Conservation (phyloP, 1,140 invertebrate species). For the Halesus radiatus region DNA sequence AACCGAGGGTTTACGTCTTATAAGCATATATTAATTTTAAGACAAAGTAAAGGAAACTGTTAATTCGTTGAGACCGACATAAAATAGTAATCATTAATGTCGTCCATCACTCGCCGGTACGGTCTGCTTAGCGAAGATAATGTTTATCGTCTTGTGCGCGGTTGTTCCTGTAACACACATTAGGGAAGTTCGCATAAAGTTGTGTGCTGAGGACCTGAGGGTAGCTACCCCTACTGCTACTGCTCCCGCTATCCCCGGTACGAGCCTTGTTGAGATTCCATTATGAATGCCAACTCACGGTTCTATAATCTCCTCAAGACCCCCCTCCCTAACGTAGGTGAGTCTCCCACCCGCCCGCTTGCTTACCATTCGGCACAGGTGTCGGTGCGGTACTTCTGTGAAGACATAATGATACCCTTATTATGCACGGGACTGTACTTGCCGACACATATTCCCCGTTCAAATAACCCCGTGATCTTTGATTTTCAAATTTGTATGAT, state of each 20-base stretch:
- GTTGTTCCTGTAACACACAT: constrained; percentile 27
- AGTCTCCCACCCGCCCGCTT: not conserved
- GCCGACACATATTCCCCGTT: constrained; percentile 24
- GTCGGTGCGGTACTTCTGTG: too few species aligned
- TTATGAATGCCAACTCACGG: constrained; percentile 54
- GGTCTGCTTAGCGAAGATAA: constrained; percentile 43
- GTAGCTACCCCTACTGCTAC: too few species aligned
- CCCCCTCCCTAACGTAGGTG: not conserved
- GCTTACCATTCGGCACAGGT: too few species aligned
- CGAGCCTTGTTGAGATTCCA: constrained; percentile 41
- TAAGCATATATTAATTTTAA: not conserved
- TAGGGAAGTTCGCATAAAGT: constrained; percentile 39
- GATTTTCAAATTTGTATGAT: constrained; percentile 21
- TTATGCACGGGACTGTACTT: constrained; percentile 23
- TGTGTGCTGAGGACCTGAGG: constrained; percentile 36
- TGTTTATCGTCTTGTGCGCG: constrained; percentile 39
- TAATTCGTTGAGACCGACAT: constrained; percentile 25
- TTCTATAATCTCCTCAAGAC: constrained; percentile 43
- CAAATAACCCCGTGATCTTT: constrained; percentile 36
- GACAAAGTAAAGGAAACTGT: not conserved
- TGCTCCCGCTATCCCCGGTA: not conserved
- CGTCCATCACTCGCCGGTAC: constrained; percentile 18
- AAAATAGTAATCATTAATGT: constrained; percentile 20
- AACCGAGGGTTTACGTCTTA: not conserved
- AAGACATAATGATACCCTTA: constrained; percentile 11